Evolutionary conservation across 2,888 invertebrate species (phyloP).

Genomic region (Drosophila nr. perissopoda): DNA sequence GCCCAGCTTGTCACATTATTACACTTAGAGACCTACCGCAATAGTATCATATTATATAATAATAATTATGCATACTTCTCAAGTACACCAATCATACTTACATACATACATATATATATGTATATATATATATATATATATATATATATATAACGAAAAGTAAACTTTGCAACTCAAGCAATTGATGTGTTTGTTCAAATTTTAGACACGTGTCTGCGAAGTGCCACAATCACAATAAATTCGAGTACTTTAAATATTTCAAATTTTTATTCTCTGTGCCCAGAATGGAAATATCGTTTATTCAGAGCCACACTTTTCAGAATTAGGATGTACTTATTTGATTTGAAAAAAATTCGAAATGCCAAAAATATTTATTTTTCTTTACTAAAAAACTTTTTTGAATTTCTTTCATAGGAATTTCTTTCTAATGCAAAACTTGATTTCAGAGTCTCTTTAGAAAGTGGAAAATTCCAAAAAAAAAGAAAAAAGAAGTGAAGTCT

Average conservation of each 20-base stretch:
- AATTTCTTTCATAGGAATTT: neutral
- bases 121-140: neutral
- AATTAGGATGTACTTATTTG: neutral
- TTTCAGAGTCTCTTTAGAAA: neutral
- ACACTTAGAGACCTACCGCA: constrained; percentile 1
- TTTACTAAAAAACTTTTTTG: neutral
- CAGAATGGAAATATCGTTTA: neutral
- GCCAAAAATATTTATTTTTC: neutral
- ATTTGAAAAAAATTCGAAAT: neutral
- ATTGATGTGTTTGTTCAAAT: neutral
- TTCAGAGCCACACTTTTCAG: neutral
- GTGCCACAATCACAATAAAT: neutral
- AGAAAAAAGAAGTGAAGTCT: no score
- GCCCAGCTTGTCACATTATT: constrained; percentile 13
- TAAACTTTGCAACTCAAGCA: neutral
- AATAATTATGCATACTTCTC: neutral
- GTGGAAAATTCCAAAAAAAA: neutral
- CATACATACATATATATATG: neutral
- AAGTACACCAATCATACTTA: neutral
- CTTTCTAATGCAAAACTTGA: neutral
- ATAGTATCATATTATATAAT: neutral
- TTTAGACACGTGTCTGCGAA: constrained; percentile 1
- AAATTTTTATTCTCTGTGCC: neutral
- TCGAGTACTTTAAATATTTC: neutral
- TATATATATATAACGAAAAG: neutral